Conservation (phyloP, 2,113 vertebrate genomes). For the Puma concolor region DNA sequence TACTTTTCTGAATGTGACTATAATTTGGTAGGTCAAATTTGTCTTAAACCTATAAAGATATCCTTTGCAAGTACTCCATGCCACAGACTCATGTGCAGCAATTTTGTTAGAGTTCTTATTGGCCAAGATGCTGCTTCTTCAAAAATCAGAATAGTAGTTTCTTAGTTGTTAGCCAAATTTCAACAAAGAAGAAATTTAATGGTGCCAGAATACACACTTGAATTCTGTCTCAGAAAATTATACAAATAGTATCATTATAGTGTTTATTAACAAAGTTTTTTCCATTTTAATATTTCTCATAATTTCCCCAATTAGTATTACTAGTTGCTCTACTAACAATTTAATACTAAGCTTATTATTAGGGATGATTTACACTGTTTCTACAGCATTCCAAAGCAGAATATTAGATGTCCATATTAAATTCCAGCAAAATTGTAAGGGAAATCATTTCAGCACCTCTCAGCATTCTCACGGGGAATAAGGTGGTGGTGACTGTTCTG, state of each 20-base stretch:
- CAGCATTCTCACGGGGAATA: constrained; percentile 90
- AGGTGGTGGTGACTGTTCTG: constrained; percentile 90
- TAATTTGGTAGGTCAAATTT: not conserved
- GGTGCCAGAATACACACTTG: not conserved
- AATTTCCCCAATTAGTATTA: constrained; percentile 32
- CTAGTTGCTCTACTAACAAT: not conserved
- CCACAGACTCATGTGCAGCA: not conserved
- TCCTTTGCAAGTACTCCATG: not conserved
- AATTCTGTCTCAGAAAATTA: not conserved
- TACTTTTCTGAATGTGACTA: not conserved
- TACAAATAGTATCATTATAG: not conserved
- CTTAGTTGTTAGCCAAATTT: not conserved
- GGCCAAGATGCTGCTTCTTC: not conserved
- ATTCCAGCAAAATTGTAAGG: constrained; percentile 32
- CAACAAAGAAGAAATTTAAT: constrained; percentile 8
- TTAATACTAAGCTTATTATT: not conserved
- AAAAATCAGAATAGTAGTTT: not conserved
- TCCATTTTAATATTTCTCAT: constrained; percentile 1
- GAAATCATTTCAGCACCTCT: not conserved
- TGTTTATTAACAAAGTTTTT: constrained; percentile 47
- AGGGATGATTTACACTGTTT: not conserved
- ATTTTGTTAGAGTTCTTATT: not conserved
- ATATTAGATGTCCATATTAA: constrained; percentile 1
- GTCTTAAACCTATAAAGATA: not conserved
- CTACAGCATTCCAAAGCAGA: constrained; percentile 36